Percentiles rank a stretch among this genome's conserved stretches.
These are phyloP conservation scores for Clarias batrachus DNA, from an alignment of 2,113 vertebrate species.

Conservation along the genomic window DNA sequence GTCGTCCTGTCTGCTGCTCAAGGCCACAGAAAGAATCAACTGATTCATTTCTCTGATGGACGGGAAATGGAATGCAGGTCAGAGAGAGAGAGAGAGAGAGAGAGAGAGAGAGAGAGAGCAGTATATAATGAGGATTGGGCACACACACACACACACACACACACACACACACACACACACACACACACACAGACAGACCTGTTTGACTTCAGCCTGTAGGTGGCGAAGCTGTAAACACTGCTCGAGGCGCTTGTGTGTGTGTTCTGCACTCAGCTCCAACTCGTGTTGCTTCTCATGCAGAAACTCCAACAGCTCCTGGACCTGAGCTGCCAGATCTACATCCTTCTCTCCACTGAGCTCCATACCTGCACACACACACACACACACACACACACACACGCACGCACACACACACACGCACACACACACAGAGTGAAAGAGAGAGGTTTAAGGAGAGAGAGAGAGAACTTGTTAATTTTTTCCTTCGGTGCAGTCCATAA, in stretches of 20 bases:
- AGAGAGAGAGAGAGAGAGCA: neutral
- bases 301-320: slow-evolving; percentile 86
- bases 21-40: slow-evolving; percentile 16
- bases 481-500: neutral
- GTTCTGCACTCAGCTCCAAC: slow-evolving; percentile 83
- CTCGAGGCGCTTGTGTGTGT: slow-evolving; percentile 84
- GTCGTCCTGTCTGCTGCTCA: neutral
- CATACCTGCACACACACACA: slow-evolving; percentile 71
- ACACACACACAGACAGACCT: slow-evolving; percentile 66
- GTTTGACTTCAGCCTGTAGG: slow-evolving; percentile 86
- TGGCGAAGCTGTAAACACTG: slow-evolving; percentile 87
- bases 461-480: neutral
- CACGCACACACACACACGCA: neutral
- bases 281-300: slow-evolving; percentile 87
- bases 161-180: slow-evolving; percentile 21
- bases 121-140: neutral
- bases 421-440: neutral
- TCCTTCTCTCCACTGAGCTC: slow-evolving; percentile 88
- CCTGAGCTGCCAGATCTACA: slow-evolving; percentile 83
- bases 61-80: slow-evolving; percentile 12
- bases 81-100: slow-evolving; percentile 1
- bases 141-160: neutral
- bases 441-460: neutral
- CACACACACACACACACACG: slow-evolving; percentile 14
- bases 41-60: slow-evolving; percentile 19